Conservation (phyloP, 1,140 invertebrate species). For the Pseudoatta argentina region DNA sequence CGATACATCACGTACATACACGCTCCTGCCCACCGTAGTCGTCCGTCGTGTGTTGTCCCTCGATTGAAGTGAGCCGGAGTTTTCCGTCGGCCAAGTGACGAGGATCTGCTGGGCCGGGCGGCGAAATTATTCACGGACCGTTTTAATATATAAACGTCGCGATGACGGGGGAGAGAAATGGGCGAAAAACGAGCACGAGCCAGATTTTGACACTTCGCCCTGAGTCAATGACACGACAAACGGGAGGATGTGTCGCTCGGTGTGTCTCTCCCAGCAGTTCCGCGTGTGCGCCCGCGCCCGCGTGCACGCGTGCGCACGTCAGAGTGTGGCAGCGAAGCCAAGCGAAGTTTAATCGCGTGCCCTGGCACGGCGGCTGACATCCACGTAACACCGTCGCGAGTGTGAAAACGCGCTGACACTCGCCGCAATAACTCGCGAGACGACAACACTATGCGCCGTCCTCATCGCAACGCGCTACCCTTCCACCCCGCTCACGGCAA, state of each 20-base stretch:
- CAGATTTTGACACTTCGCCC: constrained; percentile 74
- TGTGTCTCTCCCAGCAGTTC: constrained; percentile 8
- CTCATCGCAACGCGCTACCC: constrained; percentile 61
- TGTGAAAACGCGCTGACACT: constrained; percentile 24
- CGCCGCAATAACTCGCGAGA: constrained; percentile 43
- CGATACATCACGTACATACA: not conserved
- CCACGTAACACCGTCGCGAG: constrained; percentile 41
- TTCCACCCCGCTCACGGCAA: constrained; percentile 22
- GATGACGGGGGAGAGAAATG: not conserved
- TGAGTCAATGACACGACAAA: constrained; percentile 75
- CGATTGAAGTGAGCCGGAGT: not conserved
- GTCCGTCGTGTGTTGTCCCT: not conserved
- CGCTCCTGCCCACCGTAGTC: not conserved
- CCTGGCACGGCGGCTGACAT: not conserved
- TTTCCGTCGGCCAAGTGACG: not conserved
- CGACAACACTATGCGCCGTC: constrained; percentile 36
- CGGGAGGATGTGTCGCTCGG: not conserved
- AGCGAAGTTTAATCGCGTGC: not conserved
- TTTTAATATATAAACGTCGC: not conserved
- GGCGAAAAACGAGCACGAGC: not conserved
- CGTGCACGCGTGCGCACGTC: not conserved
- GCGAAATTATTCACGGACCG: not conserved
- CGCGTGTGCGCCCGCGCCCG: constrained; percentile 16
- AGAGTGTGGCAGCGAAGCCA: not conserved
- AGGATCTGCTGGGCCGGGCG: not conserved